Conservation (phyloP, 1,140 invertebrate genomes). For the Hyposmocoma kahamanoa region DNA sequence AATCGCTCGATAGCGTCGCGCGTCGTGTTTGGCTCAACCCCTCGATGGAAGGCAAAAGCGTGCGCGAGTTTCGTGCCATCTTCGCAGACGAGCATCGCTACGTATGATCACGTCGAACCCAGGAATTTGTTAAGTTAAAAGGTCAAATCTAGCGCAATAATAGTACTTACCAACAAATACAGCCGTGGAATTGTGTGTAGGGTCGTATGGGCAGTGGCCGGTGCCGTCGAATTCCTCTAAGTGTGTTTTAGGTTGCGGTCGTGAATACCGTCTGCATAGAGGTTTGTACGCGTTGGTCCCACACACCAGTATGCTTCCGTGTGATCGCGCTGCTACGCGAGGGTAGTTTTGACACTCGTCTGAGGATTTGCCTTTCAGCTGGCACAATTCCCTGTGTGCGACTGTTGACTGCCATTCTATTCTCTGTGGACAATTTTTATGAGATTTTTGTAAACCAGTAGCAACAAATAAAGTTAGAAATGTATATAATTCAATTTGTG, state of each 20-base stretch:
- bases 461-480: slow-evolving; percentile 2
- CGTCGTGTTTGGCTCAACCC: slow-evolving; percentile 40
- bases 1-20: slow-evolving; percentile 40
- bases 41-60: slow-evolving; percentile 14
- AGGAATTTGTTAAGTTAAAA: slow-evolving; percentile 21
- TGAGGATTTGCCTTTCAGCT: slow-evolving; percentile 89
- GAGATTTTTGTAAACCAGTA: too few species aligned
- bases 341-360: slow-evolving; percentile 98
- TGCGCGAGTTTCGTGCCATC: slow-evolving; percentile 16
- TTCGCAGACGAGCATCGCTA: slow-evolving; percentile 20
- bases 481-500: too few species aligned
- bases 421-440: slow-evolving; percentile 75
- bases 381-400: slow-evolving; percentile 88
- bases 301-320: slow-evolving; percentile 89
- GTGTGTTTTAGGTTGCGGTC: slow-evolving; percentile 61
- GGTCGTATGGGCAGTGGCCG: slow-evolving; percentile 93
- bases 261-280: slow-evolving; percentile 86
- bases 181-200: slow-evolving; percentile 94
- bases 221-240: slow-evolving; percentile 84
- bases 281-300: slow-evolving; percentile 98
- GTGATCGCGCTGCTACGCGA: slow-evolving; percentile 82
- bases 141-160: too few species aligned
- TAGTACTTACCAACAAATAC: slow-evolving; percentile 78
- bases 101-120: slow-evolving; percentile 23
- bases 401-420: slow-evolving; percentile 90